These are phyloP conservation scores for Drosophila tanythrix DNA, from an alignment of 2,888 invertebrate species.

Conservation along the genomic window DNA sequence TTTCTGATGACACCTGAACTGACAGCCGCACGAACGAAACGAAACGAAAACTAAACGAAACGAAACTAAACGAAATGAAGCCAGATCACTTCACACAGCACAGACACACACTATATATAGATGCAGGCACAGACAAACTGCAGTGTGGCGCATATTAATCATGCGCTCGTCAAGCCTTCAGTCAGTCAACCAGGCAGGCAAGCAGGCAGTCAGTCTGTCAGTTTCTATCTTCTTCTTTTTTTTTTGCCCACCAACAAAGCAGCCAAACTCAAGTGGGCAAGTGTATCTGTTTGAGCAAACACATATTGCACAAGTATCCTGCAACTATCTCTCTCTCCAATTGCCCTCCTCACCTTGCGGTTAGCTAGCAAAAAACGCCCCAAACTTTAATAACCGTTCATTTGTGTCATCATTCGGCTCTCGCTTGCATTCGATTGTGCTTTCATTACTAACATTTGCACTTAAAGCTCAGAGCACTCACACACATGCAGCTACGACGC, in stretches of 20 bases:
- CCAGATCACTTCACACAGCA: constrained; percentile 63
- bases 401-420: constrained; percentile 63
- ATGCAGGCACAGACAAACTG: constrained; percentile 12
- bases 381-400: constrained; percentile 69
- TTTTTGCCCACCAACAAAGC: constrained; percentile 72
- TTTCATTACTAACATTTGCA: constrained; percentile 45
- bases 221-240: constrained; percentile 13
- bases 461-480: constrained; percentile 18
- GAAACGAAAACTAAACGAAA: constrained; percentile 23
- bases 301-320: constrained; percentile 47
- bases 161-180: constrained; percentile 74
- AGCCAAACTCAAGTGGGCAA: constrained; percentile 55
- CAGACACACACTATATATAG: constrained; percentile 11
- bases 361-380: constrained; percentile 44
- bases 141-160: constrained; percentile 77
- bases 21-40: constrained; percentile 57
- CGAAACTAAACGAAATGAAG: constrained; percentile 35
- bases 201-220: constrained; percentile 13
- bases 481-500: neutral
- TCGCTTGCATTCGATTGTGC: constrained; percentile 40
- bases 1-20: constrained; percentile 79
- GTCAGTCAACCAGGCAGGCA: constrained; percentile 27
- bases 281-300: constrained; percentile 34
- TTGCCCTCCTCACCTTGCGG: constrained; percentile 39
- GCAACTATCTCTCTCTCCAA: neutral